These are phyloP conservation scores for Artibeus jamaicensis DNA, from an alignment of 2,797 vertebrate species.

Conservation along the genomic window DNA sequence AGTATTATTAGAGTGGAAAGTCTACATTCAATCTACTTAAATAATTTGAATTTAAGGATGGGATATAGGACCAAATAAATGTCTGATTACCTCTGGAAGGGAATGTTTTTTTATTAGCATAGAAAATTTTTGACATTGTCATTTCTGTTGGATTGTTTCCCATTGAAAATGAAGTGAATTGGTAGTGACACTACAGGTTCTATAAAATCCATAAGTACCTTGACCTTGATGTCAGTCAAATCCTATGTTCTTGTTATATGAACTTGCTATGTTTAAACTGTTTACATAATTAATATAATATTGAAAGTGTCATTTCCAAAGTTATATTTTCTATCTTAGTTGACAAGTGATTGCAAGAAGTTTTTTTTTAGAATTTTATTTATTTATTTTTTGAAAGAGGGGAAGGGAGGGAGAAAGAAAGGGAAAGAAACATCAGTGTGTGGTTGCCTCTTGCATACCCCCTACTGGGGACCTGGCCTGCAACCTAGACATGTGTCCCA, in stretches of 20 bases:
- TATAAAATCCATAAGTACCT: not conserved
- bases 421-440: no score
- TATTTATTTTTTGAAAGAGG: no score
- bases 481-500: no score
- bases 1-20: not conserved
- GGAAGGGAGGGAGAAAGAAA: no score
- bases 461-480: no score
- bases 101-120: not conserved
- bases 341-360: not conserved
- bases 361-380: no score
- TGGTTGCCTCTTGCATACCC: no score
- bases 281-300: not conserved
- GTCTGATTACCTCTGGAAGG: not conserved
- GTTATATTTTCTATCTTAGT: not conserved
- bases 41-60: not conserved
- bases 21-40: not conserved
- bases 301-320: conserved; percentile 10
- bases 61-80: not conserved
- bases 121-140: not conserved
- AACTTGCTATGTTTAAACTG: not conserved
- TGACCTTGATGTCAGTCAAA: not conserved
- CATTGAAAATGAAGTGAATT: not conserved
- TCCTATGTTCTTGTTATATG: not conserved
- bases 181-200: not conserved
- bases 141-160: conserved; percentile 3